A percentile compares a stretch with the other conserved stretches of the same genome.
These are phyloP conservation scores for Oreortyx pictus DNA, from an alignment of 2,797 vertebrate species.

Conservation along the genomic window DNA sequence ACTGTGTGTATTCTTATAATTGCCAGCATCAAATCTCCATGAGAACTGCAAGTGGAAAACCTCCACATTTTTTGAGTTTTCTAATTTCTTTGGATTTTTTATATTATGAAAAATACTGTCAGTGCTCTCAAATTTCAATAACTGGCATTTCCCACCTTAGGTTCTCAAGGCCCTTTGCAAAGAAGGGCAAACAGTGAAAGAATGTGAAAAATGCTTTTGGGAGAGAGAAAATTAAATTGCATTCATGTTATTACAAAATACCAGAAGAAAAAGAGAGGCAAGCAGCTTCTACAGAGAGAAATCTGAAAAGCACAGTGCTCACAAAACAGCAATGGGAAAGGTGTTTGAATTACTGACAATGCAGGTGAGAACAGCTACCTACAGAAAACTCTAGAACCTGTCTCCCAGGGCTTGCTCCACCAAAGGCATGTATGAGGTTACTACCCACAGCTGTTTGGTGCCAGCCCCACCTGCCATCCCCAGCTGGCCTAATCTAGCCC, in stretches of 20 bases:
- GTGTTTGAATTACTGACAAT: not conserved
- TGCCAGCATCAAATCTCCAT: not conserved
- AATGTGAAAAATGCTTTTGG: not conserved
- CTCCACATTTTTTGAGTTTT: not conserved
- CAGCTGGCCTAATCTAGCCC: not conserved
- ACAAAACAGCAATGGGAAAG: not conserved
- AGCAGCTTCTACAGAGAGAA: not conserved
- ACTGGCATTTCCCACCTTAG: not conserved
- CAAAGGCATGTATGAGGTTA: not conserved
- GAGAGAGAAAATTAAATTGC: not conserved
- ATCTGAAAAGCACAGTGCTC: not conserved
- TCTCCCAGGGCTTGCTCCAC: not conserved
- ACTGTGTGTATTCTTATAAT: conserved; percentile 6
- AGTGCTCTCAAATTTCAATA: conserved; percentile 1
- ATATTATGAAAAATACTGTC: not conserved
- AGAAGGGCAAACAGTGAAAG: not conserved
- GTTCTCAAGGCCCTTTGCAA: conserved; percentile 10
- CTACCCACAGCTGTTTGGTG: not conserved
- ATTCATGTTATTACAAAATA: not conserved
- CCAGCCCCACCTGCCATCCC: fast-evolving
- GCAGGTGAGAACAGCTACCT: fast-evolving
- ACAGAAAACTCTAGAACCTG: not conserved
- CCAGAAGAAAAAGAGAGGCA: not conserved
- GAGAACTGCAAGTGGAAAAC: not conserved
- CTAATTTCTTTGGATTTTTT: not conserved